These are phyloP conservation scores for Calonectris borealis DNA, from an alignment of 2,113 vertebrate species.

Conservation along the genomic window DNA sequence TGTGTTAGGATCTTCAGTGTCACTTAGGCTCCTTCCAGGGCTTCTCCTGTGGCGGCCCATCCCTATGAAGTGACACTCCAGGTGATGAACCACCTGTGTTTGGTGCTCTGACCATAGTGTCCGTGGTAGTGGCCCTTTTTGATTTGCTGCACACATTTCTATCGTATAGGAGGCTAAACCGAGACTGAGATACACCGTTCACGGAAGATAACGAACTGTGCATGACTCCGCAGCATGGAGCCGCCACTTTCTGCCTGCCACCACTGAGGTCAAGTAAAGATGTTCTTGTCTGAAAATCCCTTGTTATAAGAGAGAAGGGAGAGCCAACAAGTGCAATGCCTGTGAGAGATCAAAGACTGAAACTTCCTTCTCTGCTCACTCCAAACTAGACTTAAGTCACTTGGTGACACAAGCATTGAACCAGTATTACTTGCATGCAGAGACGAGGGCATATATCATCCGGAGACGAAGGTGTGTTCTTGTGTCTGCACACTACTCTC, in stretches of 20 bases:
- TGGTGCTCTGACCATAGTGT: accelerated
- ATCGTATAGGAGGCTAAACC: accelerated
- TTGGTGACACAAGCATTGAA: neutral
- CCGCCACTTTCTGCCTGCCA: neutral
- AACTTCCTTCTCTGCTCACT: neutral
- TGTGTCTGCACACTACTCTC: neutral
- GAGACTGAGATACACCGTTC: accelerated
- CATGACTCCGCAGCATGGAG: neutral
- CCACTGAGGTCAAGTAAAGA: neutral
- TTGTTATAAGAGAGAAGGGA: neutral
- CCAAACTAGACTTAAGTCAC: neutral
- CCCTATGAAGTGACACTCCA: neutral
- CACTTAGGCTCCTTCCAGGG: neutral
- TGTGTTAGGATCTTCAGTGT: neutral
- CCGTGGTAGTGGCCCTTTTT: accelerated
- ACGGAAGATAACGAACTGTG: accelerated
- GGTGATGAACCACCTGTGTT: neutral
- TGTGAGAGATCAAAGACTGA: neutral
- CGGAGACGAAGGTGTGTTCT: accelerated
- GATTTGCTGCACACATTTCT: neutral
- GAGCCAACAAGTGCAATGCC: neutral
- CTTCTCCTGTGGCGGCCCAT: accelerated
- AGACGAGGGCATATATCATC: neutral
- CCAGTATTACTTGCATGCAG: neutral
- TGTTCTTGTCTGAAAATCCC: neutral